phyloP scores from a whole-genome alignment of 2,113 vertebrate genomes.

The Cavia aperea region DNA sequence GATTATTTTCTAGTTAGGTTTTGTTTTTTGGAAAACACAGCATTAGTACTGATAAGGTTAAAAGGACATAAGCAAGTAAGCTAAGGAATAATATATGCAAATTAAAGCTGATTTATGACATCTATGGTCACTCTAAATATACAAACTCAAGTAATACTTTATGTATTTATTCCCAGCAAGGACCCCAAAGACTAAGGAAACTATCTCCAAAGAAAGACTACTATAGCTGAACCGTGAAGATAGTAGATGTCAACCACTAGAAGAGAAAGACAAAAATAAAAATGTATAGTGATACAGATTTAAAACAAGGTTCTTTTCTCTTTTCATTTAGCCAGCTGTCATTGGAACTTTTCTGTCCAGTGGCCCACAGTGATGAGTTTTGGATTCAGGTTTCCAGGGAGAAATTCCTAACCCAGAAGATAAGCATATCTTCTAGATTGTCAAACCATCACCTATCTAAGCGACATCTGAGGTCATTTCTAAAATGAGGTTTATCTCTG shows the following conservation, averaged over 20 bases:
- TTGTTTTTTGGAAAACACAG: not conserved
- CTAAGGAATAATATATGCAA: not conserved
- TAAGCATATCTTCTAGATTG: not conserved
- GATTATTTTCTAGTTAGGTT: not conserved
- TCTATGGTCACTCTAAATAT: not conserved
- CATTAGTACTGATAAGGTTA: not conserved
- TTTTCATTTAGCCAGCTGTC: not conserved
- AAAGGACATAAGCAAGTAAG: not conserved
- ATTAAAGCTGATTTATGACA: not conserved
- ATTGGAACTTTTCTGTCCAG: not conserved
- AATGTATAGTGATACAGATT: not conserved
- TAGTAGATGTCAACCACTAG: not conserved
- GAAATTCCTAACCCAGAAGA: not conserved
- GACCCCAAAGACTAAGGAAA: not conserved
- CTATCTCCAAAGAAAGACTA: not conserved
- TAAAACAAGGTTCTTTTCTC: not conserved
- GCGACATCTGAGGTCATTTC: not conserved
- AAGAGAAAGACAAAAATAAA: not conserved
- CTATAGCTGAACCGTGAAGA: not conserved
- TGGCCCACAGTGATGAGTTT: not conserved
- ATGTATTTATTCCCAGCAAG: not conserved
- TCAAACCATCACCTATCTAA: not conserved
- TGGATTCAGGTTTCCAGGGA: not conserved
- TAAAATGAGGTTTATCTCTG: not conserved
- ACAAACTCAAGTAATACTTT: slow-evolving; percentile 19